Evolutionary conservation across 2,888 invertebrate species (phyloP), one percentile per base, ranked within the genome.

Genomic region (Apodemia zela): DNA sequence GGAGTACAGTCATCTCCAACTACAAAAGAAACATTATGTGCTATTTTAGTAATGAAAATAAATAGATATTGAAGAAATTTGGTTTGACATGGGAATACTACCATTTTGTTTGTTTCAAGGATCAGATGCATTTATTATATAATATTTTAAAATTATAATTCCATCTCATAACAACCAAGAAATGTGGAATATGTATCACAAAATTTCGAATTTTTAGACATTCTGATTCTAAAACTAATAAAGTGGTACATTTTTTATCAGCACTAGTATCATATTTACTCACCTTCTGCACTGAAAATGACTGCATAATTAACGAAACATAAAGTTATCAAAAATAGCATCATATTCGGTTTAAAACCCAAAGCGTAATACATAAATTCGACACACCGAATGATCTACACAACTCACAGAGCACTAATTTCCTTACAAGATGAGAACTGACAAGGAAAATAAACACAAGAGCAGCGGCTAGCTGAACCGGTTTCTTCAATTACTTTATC

Each of bases 1-100:
- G 81, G 75, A 61, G 58, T 68, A 70, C 89, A 89, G 21, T 66
- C 61, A 45, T 89, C 88, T 59, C 86, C 85, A 74, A 84, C 89
- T 88, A 71, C 60, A 79, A 68, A 61, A 47, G 6, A 47, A 45
- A 45, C 2, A 38, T 13, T 3, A 38, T 45, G 45, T n/a, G n/a
- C n/a, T 45, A 5, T 13, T 42, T 45, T 7, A 38, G 4, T 1
- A 42, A 6, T 17, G 7, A 17, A 47, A 17, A 17, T 17, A 8
- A 47, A 17, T 3, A 8, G 4, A 17, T 47, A 17, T 47, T 47
- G 17, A 47, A 3, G 2, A 47, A 17, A 17, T 17, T 47, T 0
- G 8, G 2, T 8, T 0, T n/a, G 0, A 47, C 47, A 17, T n/a
- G 6, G 1, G 6, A 45, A 6, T 45, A 38, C 3, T 38, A 38